Evolutionary conservation across 2,888 invertebrate species (phyloP).

Genomic region (Leptopterna dolabrata): DNA sequence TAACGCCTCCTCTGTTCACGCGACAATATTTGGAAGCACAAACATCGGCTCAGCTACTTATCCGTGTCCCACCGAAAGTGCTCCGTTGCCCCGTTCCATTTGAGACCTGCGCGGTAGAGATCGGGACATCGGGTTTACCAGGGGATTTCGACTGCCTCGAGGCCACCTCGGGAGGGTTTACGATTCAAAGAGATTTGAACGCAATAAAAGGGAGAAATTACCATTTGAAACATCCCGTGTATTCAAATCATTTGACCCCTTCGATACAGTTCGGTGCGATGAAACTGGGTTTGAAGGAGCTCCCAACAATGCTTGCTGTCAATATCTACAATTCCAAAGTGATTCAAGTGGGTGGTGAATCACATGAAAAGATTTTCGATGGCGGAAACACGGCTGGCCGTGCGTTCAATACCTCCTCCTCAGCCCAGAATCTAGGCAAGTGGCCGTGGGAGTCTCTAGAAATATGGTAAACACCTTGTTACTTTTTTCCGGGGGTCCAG

Average conservation of each 20-base stretch:
- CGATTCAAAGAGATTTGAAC: slow-evolving; percentile 18
- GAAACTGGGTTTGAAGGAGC: background rate
- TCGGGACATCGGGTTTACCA: too few relatives aligned
- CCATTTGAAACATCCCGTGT: background rate
- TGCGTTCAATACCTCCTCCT: slow-evolving; percentile 14
- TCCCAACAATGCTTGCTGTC: background rate
- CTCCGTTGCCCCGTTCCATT: background rate
- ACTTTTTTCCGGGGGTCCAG: too few relatives aligned
- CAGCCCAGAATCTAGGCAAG: background rate
- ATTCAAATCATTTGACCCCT: background rate
- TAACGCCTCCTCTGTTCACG: too few relatives aligned
- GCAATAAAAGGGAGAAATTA: background rate
- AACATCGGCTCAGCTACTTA: too few relatives aligned
- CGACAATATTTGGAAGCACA: too few relatives aligned
- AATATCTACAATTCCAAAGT: background rate
- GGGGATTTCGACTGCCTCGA: slow-evolving; percentile 9
- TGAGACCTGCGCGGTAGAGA: background rate
- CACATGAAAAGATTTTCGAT: background rate
- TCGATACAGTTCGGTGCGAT: background rate
- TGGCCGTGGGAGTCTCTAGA: too few relatives aligned
- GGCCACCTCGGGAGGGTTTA: background rate
- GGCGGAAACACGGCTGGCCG: slow-evolving; percentile 12
- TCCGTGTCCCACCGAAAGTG: too few relatives aligned
- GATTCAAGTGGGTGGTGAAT: background rate
- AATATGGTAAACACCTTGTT: too few relatives aligned